These are phyloP conservation scores for Lasiurus borealis DNA, from an alignment of 2,113 vertebrate species.

Conservation along the genomic window DNA sequence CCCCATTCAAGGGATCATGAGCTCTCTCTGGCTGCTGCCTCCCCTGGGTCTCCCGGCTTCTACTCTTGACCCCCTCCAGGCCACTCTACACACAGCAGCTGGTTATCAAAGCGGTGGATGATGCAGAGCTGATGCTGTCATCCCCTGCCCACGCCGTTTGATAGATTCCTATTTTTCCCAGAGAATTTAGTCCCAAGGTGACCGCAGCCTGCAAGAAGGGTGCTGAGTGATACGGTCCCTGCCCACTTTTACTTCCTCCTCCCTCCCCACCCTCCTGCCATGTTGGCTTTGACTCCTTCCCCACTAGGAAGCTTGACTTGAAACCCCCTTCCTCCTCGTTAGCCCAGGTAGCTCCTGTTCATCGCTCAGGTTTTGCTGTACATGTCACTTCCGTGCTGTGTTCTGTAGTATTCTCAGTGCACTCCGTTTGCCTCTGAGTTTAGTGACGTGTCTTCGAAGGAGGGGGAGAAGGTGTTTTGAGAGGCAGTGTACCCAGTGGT, in stretches of 20 bases:
- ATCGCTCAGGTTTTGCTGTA: neutral
- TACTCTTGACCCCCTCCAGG: neutral
- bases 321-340: neutral
- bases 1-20: no score
- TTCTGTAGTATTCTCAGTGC: neutral
- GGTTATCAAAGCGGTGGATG: neutral
- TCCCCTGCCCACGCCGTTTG: neutral
- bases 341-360: neutral
- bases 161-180: neutral
- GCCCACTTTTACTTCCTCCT: neutral
- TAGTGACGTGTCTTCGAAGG: neutral
- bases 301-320: neutral
- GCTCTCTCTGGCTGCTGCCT: neutral
- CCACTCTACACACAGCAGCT: no score
- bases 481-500: neutral
- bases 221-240: neutral
- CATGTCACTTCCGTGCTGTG: neutral
- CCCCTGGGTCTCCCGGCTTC: neutral
- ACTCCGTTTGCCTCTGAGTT: neutral
- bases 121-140: neutral
- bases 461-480: neutral
- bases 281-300: neutral
- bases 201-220: neutral
- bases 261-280: neutral
- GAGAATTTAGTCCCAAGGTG: neutral